Evolutionary conservation across 2,888 invertebrate genomes (phyloP), one percentile per base, ranked within the genome.

Genomic region (Dexiosoma caninum): DNA sequence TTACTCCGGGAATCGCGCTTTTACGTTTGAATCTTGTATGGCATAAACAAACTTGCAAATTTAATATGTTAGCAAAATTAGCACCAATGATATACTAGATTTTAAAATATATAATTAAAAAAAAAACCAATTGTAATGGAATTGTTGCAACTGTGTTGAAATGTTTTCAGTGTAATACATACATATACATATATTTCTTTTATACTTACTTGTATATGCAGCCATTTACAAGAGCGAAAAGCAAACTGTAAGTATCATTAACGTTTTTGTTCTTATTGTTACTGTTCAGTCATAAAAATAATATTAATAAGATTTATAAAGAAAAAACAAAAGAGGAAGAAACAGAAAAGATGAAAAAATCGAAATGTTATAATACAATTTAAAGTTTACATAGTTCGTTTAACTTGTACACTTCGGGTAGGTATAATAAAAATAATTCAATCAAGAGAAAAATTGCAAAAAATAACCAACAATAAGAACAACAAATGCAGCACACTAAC

Each of bases 341-440:
- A 62, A 9, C 44, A 2, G 49, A 35, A 59, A 46, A 21, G 9
- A 44, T 57, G n/a, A n/a, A n/a, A n/a, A n/a, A n/a, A n/a, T n/a
- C n/a, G n/a, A n/a, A n/a, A n/a, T n/a, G n/a, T n/a, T n/a, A n/a
- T n/a, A n/a, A 44, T 27, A 57, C 32, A 64, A 19, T n/a, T 32
- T 42, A 23, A 64, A 30, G 16, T 49, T 30, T 27, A 37, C 51
- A 9, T 16, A 71, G 60, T 37, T 46, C 19, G 12, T 27, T 46
- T 32, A n/a, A 14, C 37, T 55, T 14, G 35, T 64, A 19, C 32
- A 66, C 71, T 76, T 59, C 71, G 70, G 75, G 66, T 66, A 71
- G 70, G 60, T 69, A 83, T 83, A 82, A 83, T 83, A 82, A 83
- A 83, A 83, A 84, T 84, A 83, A 84, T 84, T 84, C 82, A 84